Evolutionary conservation across 2,113 vertebrate species (phyloP).

Genomic region (Ailuropoda melanoleuca): DNA sequence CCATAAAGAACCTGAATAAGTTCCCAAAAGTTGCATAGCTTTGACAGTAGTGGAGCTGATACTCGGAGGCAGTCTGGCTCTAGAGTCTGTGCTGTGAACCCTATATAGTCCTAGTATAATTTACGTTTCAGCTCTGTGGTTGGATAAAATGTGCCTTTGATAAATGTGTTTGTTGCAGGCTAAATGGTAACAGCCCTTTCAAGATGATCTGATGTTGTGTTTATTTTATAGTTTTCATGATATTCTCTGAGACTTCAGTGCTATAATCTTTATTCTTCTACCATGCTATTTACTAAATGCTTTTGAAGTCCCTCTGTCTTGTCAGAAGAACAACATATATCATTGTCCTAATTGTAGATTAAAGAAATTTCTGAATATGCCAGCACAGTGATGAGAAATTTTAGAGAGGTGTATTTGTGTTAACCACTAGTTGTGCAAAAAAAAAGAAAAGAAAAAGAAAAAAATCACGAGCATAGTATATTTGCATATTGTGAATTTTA

Average conservation of each 20-base stretch:
- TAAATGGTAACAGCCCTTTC: neutral
- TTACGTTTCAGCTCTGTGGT: neutral
- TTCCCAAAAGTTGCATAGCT: neutral
- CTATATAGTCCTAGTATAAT: neutral
- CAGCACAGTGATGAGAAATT: neutral
- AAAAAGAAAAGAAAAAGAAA: neutral
- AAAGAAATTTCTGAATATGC: neutral
- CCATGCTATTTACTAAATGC: conserved; percentile 39
- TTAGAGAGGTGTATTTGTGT: neutral
- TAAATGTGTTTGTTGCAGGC: neutral
- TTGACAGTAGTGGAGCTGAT: neutral
- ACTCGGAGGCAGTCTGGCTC: neutral
- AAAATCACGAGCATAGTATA: neutral
- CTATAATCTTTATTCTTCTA: neutral
- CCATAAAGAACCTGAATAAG: neutral
- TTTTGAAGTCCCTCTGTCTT: conserved; percentile 63
- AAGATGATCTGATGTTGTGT: neutral
- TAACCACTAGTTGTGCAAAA: neutral
- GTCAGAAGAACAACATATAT: conserved; percentile 51
- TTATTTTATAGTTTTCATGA: neutral
- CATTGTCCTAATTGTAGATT: neutral
- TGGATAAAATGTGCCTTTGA: neutral
- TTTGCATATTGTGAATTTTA: conserved; percentile 37
- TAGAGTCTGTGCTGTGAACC: neutral
- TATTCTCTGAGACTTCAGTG: neutral